phyloP scores from a whole-genome alignment of 2,113 vertebrate genomes.

The Toxotes chatareus region DNA sequence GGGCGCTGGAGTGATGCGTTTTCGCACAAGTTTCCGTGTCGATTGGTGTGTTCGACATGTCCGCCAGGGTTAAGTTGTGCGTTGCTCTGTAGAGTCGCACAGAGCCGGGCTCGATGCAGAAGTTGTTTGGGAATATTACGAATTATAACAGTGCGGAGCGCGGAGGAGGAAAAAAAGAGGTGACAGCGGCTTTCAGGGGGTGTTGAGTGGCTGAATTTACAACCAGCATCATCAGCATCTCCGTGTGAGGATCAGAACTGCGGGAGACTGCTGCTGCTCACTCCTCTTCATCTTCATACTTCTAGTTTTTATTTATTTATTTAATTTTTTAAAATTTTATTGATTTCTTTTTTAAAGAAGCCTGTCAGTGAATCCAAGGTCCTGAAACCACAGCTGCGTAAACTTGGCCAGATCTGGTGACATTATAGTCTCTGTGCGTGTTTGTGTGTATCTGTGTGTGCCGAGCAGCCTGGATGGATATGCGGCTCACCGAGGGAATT shows the following conservation, averaged over 20 bases:
- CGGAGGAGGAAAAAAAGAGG: conserved; percentile 18
- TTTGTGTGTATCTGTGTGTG: conserved; percentile 4
- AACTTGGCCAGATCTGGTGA: conserved; percentile 72
- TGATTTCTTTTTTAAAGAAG: conserved; percentile 21
- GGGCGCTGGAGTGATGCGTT: conserved; percentile 26
- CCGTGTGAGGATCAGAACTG: conserved; percentile 52
- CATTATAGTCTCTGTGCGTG: conserved; percentile 40
- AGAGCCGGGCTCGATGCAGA: conserved; percentile 39
- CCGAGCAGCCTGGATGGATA: conserved; percentile 60
- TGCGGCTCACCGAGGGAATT: conserved; percentile 65
- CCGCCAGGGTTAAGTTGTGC: conserved; percentile 45
- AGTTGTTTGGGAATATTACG: conserved; percentile 62
- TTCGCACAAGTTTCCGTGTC: conserved; percentile 59
- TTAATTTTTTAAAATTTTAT: background rate
- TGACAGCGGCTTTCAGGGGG: conserved; percentile 18
- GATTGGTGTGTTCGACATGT: conserved; percentile 52
- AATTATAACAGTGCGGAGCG: conserved; percentile 6
- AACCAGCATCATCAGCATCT: conserved; percentile 55
- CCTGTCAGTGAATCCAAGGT: conserved; percentile 23
- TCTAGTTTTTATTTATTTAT: conserved; percentile 3
- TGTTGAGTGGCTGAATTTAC: conserved; percentile 53
- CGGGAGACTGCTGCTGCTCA: conserved; percentile 38
- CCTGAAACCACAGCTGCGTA: conserved; percentile 60
- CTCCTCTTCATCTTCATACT: conserved; percentile 39
- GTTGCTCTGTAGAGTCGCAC: conserved; percentile 20